phyloP scores from a whole-genome alignment of 1,140 invertebrate genomes.

The Meloidogyne floridensis region DNA sequence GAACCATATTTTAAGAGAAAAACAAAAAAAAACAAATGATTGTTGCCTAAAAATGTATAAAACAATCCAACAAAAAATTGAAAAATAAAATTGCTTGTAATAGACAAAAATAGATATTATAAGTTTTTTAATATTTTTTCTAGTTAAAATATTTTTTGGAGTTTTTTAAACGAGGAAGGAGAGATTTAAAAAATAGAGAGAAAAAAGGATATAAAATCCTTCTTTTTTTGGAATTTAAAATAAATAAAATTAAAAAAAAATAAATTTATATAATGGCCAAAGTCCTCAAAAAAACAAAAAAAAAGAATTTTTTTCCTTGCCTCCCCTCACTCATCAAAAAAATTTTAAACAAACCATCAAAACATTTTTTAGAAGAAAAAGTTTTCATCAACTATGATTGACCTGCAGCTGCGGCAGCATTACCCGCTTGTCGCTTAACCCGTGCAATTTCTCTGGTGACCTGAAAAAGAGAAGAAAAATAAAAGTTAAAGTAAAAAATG shows the following conservation, averaged over 20 bases:
- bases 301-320: too few relatives aligned
- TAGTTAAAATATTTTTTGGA: too few relatives aligned
- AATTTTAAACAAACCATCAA: not conserved
- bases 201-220: too few relatives aligned
- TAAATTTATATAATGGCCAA: too few relatives aligned
- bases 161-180: too few relatives aligned
- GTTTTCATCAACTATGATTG: slow-evolving; percentile 1
- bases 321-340: not conserved
- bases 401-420: slow-evolving; percentile 1
- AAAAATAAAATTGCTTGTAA: not conserved
- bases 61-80: not conserved
- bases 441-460: slow-evolving; percentile 37
- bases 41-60: not conserved
- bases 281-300: too few relatives aligned
- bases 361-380: not conserved
- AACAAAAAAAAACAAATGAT: not conserved
- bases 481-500: too few relatives aligned
- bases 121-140: too few relatives aligned
- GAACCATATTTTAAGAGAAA: not conserved
- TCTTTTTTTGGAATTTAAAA: too few relatives aligned
- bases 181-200: too few relatives aligned
- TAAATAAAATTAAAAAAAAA: too few relatives aligned
- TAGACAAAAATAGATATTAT: not conserved
- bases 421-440: slow-evolving; percentile 40
- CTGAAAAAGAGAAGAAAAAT: not conserved